Evolutionary conservation across 1,140 invertebrate species (phyloP), one percentile per base, ranked within the genome.

Genomic region (Drosophila kohkoa): DNA sequence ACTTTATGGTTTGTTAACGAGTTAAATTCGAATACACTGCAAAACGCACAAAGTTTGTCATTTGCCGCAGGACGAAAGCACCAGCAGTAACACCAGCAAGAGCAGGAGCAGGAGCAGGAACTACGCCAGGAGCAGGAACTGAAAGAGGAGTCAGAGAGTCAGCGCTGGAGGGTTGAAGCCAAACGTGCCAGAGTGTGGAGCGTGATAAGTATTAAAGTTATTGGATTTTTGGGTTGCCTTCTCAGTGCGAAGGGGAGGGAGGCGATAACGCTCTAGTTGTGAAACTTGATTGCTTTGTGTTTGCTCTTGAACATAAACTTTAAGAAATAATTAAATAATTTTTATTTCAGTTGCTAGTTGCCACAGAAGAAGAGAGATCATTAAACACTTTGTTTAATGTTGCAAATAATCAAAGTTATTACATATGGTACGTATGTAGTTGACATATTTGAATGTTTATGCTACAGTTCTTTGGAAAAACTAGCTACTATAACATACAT

Each of bases 1-100:
- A 83, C 85, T 88, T 89, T 88, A 88, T 89, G 83, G 83, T 88
- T 88, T 88, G 83, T 88, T 89, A 88, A 88, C 83, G 83, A 88
- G 83, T 88, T 88, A 88, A 88, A 88, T 89, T 88, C 83, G 85
- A 83, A 88, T 88, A 87, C 83, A 78, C 70, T 80, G 73, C 46
- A 52, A 71, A 76, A 60, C 67, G 80, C 80, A 70, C 73, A 87
- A 88, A 88, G 77, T 88, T 88, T 88, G 74, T 88, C 83, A 88
- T 75, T 88, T 78, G 76, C 75, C 79, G 79, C 48, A 63, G 73
- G 77, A 70, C 51, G 63, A 80, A 82, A 75, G 62, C 35, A 70
- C 25, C 35, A n/a, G 15, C 10, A 64, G 46, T 41, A 67, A 15
- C 10, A 58, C 46, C 48, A 67, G 20, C 11, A 59, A 48, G 30